Conservation (phyloP, 2,888 invertebrate species). For the Cremastinae sp. region DNA sequence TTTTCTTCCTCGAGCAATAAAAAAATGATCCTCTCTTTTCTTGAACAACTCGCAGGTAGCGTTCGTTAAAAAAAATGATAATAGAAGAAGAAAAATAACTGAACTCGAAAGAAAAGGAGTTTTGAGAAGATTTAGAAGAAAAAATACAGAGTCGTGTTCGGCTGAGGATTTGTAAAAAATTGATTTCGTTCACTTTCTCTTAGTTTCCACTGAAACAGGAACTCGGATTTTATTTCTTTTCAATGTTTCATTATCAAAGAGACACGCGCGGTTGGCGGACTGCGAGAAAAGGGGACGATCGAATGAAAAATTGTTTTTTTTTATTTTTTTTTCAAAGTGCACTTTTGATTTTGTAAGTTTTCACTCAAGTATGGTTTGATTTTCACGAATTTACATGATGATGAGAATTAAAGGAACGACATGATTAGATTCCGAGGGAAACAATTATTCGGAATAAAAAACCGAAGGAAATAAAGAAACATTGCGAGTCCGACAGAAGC, state of each 20-base stretch:
- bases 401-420: neutral
- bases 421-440: neutral
- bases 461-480: slow-evolving; percentile 17
- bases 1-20: neutral
- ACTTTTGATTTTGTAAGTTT: neutral
- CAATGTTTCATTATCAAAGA: too few species aligned
- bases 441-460: slow-evolving; percentile 2
- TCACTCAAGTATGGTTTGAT: too few species aligned
- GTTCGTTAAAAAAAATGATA: slow-evolving; percentile 48
- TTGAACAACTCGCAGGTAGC: slow-evolving; percentile 75
- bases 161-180: slow-evolving; percentile 16
- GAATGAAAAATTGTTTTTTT: slow-evolving; percentile 20
- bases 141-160: slow-evolving; percentile 33
- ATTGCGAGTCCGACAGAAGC: slow-evolving; percentile 57
- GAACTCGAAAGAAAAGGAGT: slow-evolving; percentile 29
- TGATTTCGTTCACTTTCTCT: slow-evolving; percentile 17
- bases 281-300: too few species aligned
- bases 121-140: slow-evolving; percentile 28
- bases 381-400: slow-evolving; percentile 8
- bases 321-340: slow-evolving; percentile 23
- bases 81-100: slow-evolving; percentile 23
- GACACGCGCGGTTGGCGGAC: too few species aligned
- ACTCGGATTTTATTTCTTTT: neutral
- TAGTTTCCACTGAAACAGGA: too few species aligned
- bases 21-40: slow-evolving; percentile 45